Base-by-base conservation (phyloP, 2,888 invertebrate species). In the Beris chalybata region DNA sequence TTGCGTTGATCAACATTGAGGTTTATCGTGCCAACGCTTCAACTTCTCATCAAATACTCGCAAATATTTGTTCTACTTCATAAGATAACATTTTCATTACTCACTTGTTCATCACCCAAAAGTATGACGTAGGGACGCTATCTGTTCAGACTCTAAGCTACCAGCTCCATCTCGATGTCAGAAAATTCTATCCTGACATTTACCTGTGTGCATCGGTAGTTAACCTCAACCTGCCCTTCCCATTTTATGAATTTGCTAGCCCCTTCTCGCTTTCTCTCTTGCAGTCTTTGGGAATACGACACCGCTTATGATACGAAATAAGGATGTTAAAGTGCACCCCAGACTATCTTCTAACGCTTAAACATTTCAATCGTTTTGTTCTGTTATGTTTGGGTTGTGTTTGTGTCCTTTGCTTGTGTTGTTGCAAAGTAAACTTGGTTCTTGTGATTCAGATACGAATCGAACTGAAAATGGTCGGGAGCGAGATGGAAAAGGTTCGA, bases 51-150 rank as follows among this genome's bases (percentile, higher is more conserved):
- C 61, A 66, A 61, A 66, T 61, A 66, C 59, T 59, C 66, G 59
- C 66, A 66, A 66, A 66, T 66, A 66, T 66, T 66, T 66, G 61
- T 54, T 66, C 59, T 66, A 54, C 61, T 59, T 66, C 66, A 61
- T 61, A 66, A 59, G 61, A 66, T 66, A 66, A 66, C 66, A 66
- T 66, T 66, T 53, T 59, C 58, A 59, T 65, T 65, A 65, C 57
- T 65, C 13, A 11, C n/a, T 15, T 52, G 53, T 22, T 53, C 53
- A 53, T 22, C 22, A 31, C 31, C 55, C 13, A 13, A 30, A 55
- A 55, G n/a, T 13, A 54, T 54, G 2, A 6, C n/a, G 7, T 54
- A 31, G 7, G 2, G 12, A 6, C 54, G 12, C 22, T 7, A 13
- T 31, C 32, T 55, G 13, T 13, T 30, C 31, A 29, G n/a, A 4